phyloP scores from a whole-genome alignment of 2,888 invertebrate species.

The Agrenia bidenticulata region DNA sequence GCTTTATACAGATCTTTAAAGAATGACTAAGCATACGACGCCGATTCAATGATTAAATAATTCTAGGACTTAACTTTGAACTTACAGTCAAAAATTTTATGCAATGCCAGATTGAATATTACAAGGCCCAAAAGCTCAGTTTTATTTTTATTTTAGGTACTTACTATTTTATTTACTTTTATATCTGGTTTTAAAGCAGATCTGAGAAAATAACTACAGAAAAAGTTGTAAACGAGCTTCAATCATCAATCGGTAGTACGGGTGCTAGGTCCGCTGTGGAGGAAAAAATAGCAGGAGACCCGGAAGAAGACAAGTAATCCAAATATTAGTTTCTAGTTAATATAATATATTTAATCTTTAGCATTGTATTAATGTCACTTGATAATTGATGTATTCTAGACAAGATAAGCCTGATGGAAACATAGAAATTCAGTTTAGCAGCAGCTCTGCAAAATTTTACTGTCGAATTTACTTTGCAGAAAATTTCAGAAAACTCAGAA shows the following conservation, averaged over 20 bases:
- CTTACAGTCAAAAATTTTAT: too few species aligned
- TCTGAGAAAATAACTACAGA: slow-evolving; percentile 12
- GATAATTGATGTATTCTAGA: slow-evolving; percentile 19
- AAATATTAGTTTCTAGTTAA: background rate
- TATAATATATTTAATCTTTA: background rate
- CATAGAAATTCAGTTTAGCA: slow-evolving; percentile 61
- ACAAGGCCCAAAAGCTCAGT: too few species aligned
- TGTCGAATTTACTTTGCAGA: slow-evolving; percentile 89
- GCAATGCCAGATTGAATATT: too few species aligned
- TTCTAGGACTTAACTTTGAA: too few species aligned
- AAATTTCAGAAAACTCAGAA: slow-evolving; percentile 81
- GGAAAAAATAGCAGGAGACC: slow-evolving; percentile 15
- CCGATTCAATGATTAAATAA: too few species aligned
- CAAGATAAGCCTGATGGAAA: slow-evolving; percentile 50
- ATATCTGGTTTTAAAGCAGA: slow-evolving; percentile 12
- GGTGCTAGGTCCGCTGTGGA: background rate
- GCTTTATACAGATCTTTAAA: too few species aligned
- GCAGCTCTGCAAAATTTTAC: slow-evolving; percentile 75
- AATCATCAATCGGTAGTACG: background rate
- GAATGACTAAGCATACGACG: too few species aligned
- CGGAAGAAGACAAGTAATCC: slow-evolving; percentile 32
- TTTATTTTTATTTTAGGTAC: too few species aligned
- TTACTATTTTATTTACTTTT: too few species aligned
- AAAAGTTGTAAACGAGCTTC: slow-evolving; percentile 25
- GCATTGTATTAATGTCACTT: background rate